Base-by-base conservation (phyloP, 2,888 invertebrate genomes). In the Calameuta pallipes region DNA sequence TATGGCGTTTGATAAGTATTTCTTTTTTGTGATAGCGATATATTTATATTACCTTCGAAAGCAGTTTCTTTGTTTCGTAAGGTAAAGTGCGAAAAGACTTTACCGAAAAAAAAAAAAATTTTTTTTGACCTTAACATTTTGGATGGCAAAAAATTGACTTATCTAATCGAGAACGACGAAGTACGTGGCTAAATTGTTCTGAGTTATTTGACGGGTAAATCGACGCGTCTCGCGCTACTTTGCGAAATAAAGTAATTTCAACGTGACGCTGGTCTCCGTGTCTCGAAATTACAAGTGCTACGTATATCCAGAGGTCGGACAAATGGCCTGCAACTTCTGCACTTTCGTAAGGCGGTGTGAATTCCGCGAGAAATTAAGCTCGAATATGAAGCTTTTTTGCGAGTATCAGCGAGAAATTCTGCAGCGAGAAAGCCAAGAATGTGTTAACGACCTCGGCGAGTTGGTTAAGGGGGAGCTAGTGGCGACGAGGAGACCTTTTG, bases 371-470 rank as follows among this genome's bases (percentile, higher is more conserved):
- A 56, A 56, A 81, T 82, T 85, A 85, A 84, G 82, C 82, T 78
- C 78, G 83, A 83, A 85, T 84, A 86, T 85, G 82, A 85, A 84
- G 84, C 86, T 85, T 83, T 85, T 85, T 85, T 81, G 84, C 80
- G 70, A 73, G 78, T 84, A 83, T 85, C 85, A 85, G 84, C 85
- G 82, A 83, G 82, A 85, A 85, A 84, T 85, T 85, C 80, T 82
- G 82, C 84, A 81, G 56, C 78, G 82, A 82, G 77, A 82, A 73
- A 77, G 79, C 81, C 84, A 83, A 85, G 85, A 83, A 85, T 85
- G 86, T 85, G 81, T 81, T 82, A 85, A 85, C 81, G 83, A 84
- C 84, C 82, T 78, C 75, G 78, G 35, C 34, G 34, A 15, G 33
- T 56, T 56, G 56, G 23, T 56, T 23, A 9, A 56, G 56, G 56